Evolutionary conservation across 2,888 invertebrate species (phyloP).

Genomic region (Agrenia bidenticulata): DNA sequence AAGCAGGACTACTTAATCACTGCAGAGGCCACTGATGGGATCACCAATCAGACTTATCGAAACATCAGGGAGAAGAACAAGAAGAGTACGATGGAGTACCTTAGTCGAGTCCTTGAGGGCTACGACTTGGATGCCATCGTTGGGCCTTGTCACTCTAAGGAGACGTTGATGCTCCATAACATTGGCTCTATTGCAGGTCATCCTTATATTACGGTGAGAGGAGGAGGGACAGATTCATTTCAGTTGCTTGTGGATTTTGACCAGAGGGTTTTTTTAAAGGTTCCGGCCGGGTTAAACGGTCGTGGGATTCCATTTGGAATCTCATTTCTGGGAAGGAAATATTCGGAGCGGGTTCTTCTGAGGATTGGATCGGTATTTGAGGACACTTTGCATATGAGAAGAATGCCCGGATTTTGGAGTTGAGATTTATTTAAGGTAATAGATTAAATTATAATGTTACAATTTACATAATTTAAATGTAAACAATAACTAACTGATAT

Average conservation of each 20-base stretch:
- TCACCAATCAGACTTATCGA: constrained; percentile 27
- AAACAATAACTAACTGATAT: too few species aligned
- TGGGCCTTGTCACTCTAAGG: constrained; percentile 23
- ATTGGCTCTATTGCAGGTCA: constrained; percentile 31
- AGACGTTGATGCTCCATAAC: constrained; percentile 10
- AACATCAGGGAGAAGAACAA: constrained; percentile 13
- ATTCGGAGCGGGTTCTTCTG: constrained; percentile 27
- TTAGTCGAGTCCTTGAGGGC: constrained; percentile 14
- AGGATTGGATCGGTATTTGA: constrained; percentile 28
- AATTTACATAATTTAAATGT: too few species aligned
- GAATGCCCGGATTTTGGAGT: not conserved
- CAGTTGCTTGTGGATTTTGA: not conserved
- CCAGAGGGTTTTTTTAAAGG: constrained; percentile 15
- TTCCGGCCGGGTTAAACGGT: constrained; percentile 37
- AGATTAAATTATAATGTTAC: too few species aligned
- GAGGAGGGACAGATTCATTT: not conserved
- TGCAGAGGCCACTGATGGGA: constrained; percentile 35
- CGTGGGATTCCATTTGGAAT: constrained; percentile 36
- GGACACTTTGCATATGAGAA: not conserved
- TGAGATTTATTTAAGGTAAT: too few species aligned
- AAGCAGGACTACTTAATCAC: constrained; percentile 24
- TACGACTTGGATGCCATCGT: constrained; percentile 26
- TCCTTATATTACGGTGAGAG: constrained; percentile 27
- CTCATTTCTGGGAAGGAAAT: constrained; percentile 30
- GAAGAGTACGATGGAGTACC: constrained; percentile 10